Evolutionary conservation across 2,113 vertebrate species (phyloP).

Genomic region (Balaeniceps rex): DNA sequence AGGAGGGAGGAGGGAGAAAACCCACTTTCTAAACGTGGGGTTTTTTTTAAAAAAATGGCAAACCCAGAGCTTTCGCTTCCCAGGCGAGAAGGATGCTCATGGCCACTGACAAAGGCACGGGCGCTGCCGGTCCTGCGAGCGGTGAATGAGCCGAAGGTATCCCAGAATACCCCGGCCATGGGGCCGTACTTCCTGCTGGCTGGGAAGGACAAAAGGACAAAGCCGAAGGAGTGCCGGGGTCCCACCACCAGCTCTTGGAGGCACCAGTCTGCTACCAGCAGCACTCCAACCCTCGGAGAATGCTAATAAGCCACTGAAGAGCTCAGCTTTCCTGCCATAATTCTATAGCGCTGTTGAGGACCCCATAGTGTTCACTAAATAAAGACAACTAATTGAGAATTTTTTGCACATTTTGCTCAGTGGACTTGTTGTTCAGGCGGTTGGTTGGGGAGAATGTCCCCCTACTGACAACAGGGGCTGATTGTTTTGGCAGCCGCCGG

Average conservation of each 20-base stretch:
- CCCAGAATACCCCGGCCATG: slow-evolving; percentile 75
- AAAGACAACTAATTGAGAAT: slow-evolving; percentile 89
- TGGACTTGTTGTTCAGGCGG: slow-evolving; percentile 76
- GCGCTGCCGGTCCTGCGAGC: background rate
- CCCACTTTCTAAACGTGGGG: background rate
- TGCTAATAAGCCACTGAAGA: slow-evolving; percentile 83
- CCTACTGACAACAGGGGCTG: slow-evolving; percentile 74
- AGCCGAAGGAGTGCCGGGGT: slow-evolving; percentile 71
- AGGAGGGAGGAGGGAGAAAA: background rate
- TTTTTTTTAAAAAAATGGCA: background rate
- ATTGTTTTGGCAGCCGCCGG: slow-evolving; percentile 72
- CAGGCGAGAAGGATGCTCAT: slow-evolving; percentile 44
- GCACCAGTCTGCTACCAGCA: slow-evolving; percentile 77
- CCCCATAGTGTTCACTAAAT: slow-evolving; percentile 83
- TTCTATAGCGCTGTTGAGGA: slow-evolving; percentile 80
- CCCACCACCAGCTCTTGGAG: slow-evolving; percentile 80
- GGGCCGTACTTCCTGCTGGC: slow-evolving; percentile 78
- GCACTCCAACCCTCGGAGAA: slow-evolving; percentile 77
- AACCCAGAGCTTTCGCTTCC: slow-evolving; percentile 28
- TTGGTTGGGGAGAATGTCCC: slow-evolving; percentile 77
- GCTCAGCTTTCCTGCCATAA: slow-evolving; percentile 80
- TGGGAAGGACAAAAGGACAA: slow-evolving; percentile 80
- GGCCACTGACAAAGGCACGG: slow-evolving; percentile 59
- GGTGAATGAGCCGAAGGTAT: slow-evolving; percentile 72
- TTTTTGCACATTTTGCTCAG: slow-evolving; percentile 85